Evolutionary conservation across 2,797 vertebrate genomes (phyloP).

Genomic region (Zalophus californianus): DNA sequence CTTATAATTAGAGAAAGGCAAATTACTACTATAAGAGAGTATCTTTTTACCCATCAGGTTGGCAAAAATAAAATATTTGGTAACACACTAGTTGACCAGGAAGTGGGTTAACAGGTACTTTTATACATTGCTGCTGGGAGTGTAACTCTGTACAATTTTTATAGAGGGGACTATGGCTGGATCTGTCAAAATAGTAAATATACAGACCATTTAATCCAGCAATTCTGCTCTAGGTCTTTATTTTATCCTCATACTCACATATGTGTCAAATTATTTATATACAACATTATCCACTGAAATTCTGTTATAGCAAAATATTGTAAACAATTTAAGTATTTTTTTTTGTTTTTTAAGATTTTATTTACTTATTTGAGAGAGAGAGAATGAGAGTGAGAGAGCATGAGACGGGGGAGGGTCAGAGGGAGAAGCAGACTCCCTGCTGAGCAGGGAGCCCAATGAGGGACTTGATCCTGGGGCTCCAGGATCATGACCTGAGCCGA

Average conservation of each 20-base stretch:
- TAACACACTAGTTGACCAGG: neutral
- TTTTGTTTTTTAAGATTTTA: neutral
- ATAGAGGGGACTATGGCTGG: neutral
- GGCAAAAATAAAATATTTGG: slow-evolving; percentile 8
- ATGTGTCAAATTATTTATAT: neutral
- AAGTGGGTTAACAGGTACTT: neutral
- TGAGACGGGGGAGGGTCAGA: no score
- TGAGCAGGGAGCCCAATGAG: no score
- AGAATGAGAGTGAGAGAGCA: no score
- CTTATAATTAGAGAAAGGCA: slow-evolving; percentile 12
- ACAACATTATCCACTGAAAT: neutral
- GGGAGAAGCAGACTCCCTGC: no score
- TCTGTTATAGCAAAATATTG: neutral
- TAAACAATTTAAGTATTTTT: no score
- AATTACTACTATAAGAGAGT: neutral
- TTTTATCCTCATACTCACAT: neutral
- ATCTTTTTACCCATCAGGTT: neutral
- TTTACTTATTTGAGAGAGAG: no score
- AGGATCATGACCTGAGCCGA: no score
- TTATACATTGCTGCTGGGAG: neutral
- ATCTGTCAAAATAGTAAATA: neutral
- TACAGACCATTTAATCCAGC: neutral
- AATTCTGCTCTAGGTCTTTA: neutral
- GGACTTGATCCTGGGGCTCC: no score
- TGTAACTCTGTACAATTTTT: neutral